Evolutionary conservation across 1,140 invertebrate species (phyloP).

Genomic region (honey bee (Apis mellifera)): DNA sequence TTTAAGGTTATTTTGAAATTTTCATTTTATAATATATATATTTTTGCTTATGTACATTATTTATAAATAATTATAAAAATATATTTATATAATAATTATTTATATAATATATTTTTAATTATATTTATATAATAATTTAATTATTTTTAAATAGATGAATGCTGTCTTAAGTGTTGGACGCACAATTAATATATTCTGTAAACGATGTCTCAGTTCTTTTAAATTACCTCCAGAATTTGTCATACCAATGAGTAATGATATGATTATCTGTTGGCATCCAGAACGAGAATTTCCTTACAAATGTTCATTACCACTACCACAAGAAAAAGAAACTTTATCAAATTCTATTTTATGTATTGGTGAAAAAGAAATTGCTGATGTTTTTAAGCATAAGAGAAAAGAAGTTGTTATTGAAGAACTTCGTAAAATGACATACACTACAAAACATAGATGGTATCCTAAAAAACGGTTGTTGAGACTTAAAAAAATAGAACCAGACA

Average conservation of each 20-base stretch:
- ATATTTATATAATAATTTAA: too few relatives aligned
- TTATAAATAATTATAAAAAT: neutral
- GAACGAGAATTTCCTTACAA: constrained; percentile 92
- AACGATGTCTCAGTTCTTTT: constrained; percentile 55
- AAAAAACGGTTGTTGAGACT: constrained; percentile 85
- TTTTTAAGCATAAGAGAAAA: constrained; percentile 86
- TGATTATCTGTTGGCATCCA: constrained; percentile 93
- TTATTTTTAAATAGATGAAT: constrained; percentile 45
- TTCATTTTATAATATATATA: neutral
- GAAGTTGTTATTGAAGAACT: constrained; percentile 85
- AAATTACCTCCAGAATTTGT: constrained; percentile 80
- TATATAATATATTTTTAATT: too few relatives aligned
- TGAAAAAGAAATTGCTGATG: constrained; percentile 83
- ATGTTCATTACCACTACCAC: constrained; percentile 87
- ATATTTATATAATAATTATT: too few relatives aligned
- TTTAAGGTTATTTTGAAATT: constrained; percentile 12
- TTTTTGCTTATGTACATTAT: neutral
- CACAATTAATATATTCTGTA: neutral
- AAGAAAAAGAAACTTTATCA: constrained; percentile 64
- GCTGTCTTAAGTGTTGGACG: constrained; percentile 10
- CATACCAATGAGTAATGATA: constrained; percentile 87
- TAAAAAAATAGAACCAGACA: constrained; percentile 86
- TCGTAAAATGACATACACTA: constrained; percentile 88
- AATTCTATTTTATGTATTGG: constrained; percentile 85
- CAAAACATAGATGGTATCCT: constrained; percentile 91